phyloP scores from a whole-genome alignment of 2,888 invertebrate species.

The Orthosia gothica region DNA sequence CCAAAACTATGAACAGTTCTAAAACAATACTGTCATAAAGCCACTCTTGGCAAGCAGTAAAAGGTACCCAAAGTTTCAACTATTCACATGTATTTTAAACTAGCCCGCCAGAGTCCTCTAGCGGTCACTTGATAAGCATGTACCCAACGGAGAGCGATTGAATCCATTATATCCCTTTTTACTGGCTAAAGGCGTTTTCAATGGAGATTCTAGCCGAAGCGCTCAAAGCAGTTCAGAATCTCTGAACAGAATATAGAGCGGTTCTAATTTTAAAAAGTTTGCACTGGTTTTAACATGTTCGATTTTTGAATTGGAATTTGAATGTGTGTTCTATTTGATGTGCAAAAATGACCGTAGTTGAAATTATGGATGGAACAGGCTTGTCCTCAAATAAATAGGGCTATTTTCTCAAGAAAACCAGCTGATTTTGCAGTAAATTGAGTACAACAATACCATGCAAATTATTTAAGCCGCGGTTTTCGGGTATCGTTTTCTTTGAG shows the following conservation, averaged over 20 bases:
- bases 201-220: constrained; percentile 1
- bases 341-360: background rate
- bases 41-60: background rate
- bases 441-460: too few relatives aligned
- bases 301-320: constrained; percentile 6
- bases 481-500: too few relatives aligned
- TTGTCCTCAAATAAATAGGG: too few relatives aligned
- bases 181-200: constrained; percentile 4
- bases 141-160: constrained; percentile 21
- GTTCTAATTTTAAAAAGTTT: background rate
- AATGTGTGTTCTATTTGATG: background rate
- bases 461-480: too few relatives aligned
- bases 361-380: background rate
- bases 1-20: too few relatives aligned
- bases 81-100: too few relatives aligned
- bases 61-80: constrained; percentile 6
- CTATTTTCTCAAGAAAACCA: too few relatives aligned
- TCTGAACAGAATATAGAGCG: background rate
- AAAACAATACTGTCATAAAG: background rate
- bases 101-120: too few relatives aligned
- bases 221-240: constrained; percentile 21
- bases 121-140: constrained; percentile 36
- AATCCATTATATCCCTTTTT: constrained; percentile 52
- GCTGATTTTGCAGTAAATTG: too few relatives aligned
- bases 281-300: background rate